phyloP scores from a whole-genome alignment of 2,113 vertebrate genomes.

The Pontoporia blainvillei region DNA sequence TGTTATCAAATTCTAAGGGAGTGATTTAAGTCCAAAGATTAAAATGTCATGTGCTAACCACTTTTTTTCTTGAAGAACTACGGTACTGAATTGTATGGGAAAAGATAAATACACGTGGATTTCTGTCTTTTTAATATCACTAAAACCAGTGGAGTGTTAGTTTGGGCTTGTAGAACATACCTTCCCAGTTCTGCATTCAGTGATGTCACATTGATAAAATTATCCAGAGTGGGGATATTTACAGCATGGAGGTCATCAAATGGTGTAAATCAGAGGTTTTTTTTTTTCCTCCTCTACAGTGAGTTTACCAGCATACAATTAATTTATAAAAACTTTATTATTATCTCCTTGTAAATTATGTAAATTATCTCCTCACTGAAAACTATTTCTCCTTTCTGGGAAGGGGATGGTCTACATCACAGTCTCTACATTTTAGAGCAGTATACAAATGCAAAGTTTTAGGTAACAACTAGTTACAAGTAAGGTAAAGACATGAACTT shows the following conservation, averaged over 20 bases:
- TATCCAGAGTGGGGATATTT: background rate
- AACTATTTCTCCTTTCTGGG: background rate
- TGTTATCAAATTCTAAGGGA: background rate
- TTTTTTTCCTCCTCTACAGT: background rate
- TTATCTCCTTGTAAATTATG: background rate
- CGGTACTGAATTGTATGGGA: background rate
- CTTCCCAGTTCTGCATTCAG: background rate
- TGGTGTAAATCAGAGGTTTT: background rate
- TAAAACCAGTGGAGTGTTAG: background rate
- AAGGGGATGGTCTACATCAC: rapidly evolving
- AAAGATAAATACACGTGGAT: background rate
- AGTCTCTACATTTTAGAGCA: background rate
- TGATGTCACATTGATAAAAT: background rate
- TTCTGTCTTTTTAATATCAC: background rate
- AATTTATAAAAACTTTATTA: background rate
- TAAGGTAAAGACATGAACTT: background rate
- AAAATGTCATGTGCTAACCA: background rate
- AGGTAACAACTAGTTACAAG: background rate
- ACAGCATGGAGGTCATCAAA: background rate
- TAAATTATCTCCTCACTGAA: background rate
- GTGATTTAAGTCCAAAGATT: background rate
- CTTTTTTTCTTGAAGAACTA: background rate
- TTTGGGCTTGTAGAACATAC: rapidly evolving
- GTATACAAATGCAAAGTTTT: background rate
- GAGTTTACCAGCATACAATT: background rate